Conservation (phyloP, 1,140 invertebrate species). For the Cataglyphis hispanica region DNA sequence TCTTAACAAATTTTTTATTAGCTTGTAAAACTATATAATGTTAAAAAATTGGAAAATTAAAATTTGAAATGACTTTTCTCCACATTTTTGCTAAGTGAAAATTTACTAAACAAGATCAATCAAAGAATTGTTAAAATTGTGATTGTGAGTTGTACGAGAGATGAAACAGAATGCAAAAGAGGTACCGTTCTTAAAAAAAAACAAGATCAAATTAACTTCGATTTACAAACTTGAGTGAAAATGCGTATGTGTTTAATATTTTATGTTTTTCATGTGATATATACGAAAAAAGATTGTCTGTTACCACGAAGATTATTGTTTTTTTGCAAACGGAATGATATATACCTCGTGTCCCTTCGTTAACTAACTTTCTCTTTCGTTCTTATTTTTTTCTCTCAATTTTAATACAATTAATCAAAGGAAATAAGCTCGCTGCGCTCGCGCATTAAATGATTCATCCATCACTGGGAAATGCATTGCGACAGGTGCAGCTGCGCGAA, state of each 20-base stretch:
- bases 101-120: neutral
- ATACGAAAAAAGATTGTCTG: too few relatives aligned
- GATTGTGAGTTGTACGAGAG: neutral
- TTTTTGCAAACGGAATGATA: too few relatives aligned
- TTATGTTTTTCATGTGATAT: too few relatives aligned
- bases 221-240: neutral
- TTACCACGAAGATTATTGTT: too few relatives aligned
- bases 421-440: neutral
- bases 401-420: conserved; percentile 38
- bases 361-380: neutral
- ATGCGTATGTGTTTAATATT: too few relatives aligned
- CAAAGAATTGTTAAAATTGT: neutral
- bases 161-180: too few relatives aligned
- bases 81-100: neutral
- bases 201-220: neutral
- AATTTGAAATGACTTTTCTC: neutral
- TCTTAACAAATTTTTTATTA: neutral
- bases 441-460: conserved; percentile 40
- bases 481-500: conserved; percentile 22
- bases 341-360: neutral
- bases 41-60: neutral
- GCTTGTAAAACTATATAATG: neutral
- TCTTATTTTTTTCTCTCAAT: neutral
- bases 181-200: too few relatives aligned
- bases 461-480: conserved; percentile 23